These are phyloP conservation scores for Leucoma salicis DNA, from an alignment of 2,888 invertebrate genomes.

Conservation along the genomic window DNA sequence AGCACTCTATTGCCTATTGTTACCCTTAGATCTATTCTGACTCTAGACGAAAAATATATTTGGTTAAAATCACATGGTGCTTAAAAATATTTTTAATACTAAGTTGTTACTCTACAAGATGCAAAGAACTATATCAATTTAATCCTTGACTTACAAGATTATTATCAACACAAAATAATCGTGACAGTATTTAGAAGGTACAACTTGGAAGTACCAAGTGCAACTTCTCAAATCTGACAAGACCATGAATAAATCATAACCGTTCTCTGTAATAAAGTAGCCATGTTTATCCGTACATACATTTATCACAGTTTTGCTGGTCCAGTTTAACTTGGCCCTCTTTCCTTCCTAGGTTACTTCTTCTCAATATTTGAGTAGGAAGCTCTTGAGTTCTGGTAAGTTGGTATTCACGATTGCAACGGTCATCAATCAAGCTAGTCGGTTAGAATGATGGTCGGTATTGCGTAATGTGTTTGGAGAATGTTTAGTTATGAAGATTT, in stretches of 20 bases:
- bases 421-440: constrained; percentile 65
- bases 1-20: neutral
- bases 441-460: constrained; percentile 58
- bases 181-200: constrained; percentile 14
- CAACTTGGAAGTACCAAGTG: constrained; percentile 46
- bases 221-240: constrained; percentile 70
- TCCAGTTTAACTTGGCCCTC: constrained; percentile 46
- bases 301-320: constrained; percentile 70
- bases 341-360: constrained; percentile 6
- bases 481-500: constrained; percentile 57
- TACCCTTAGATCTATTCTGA: no score
- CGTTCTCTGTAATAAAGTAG: constrained; percentile 76
- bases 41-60: no score
- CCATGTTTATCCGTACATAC: constrained; percentile 73
- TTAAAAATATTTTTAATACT: no score
- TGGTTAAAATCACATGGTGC: no score
- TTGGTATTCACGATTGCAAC: constrained; percentile 55
- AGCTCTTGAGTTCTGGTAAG: constrained; percentile 42
- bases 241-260: constrained; percentile 78
- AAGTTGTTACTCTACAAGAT: no score
- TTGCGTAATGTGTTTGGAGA: constrained; percentile 69
- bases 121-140: no score
- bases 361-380: constrained; percentile 12
- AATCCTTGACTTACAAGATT: neutral
- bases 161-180: constrained; percentile 1